phyloP scores from a whole-genome alignment of 53 echinoderm and acorn worm species.

The Apostichopus leukothele region DNA sequence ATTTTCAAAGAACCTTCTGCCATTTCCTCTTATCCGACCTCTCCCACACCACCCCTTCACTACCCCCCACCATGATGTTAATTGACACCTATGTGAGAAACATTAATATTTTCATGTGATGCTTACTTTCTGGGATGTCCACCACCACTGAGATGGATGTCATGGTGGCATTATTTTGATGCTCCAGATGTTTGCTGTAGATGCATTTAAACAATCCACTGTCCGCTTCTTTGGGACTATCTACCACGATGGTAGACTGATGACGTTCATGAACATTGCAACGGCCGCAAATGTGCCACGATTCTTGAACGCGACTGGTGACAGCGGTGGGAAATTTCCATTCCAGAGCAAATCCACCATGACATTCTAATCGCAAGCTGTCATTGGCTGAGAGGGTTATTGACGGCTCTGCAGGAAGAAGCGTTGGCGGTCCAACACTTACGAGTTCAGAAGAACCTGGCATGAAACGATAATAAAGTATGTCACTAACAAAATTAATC shows the following conservation, averaged over 20 bases:
- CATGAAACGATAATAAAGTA: neutral
- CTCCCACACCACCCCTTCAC: too few species aligned
- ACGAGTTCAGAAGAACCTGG: constrained; percentile 17
- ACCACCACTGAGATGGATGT: constrained; percentile 63
- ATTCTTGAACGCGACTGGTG: constrained; percentile 49
- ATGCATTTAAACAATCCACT: constrained; percentile 72
- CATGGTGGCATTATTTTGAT: constrained; percentile 69
- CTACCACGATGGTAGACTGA: constrained; percentile 59
- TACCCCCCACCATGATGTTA: too few species aligned
- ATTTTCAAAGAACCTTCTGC: too few species aligned
- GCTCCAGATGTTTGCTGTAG: constrained; percentile 77
- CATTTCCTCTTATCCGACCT: too few species aligned
- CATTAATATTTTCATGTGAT: neutral
- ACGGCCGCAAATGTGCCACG: constrained; percentile 60
- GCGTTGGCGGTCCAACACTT: constrained; percentile 9
- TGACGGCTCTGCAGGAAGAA: constrained; percentile 20
- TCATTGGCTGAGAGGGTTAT: constrained; percentile 41
- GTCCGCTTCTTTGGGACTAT: constrained; percentile 54
- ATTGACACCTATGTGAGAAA: too few species aligned
- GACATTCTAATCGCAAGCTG: constrained; percentile 62
- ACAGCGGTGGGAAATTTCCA: constrained; percentile 74
- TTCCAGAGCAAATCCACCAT: constrained; percentile 72
- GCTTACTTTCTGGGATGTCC: constrained; percentile 31
- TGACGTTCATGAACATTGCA: constrained; percentile 56
- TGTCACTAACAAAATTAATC: neutral